Evolutionary conservation across 2,113 vertebrate genomes (phyloP).

Genomic region (Chiloscyllium plagiosum): DNA sequence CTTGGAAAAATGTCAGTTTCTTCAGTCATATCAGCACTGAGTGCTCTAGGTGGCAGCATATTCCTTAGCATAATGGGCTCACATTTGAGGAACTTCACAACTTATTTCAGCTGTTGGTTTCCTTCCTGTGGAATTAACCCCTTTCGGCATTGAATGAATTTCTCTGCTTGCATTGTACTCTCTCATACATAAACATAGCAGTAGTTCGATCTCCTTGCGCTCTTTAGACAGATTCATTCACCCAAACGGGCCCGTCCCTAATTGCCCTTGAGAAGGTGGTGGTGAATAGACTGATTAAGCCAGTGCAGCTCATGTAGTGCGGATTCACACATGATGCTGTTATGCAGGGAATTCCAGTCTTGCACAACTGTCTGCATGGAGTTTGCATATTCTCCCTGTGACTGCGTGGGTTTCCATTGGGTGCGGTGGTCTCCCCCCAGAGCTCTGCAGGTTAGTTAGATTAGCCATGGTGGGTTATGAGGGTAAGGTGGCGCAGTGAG

Average conservation of each 20-base stretch:
- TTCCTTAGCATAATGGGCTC: not conserved
- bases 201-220: not conserved
- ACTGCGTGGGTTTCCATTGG: too few species aligned
- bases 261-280: not conserved
- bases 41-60: slow-evolving; percentile 17
- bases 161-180: not conserved
- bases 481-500: too few species aligned
- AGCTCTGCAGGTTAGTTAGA: too few species aligned
- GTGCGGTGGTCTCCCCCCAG: too few species aligned
- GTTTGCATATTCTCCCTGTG: too few species aligned
- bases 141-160: not conserved
- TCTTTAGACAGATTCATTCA: not conserved
- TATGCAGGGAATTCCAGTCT: too few species aligned
- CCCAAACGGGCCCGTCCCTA: not conserved
- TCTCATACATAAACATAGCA: not conserved
- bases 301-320: too few species aligned
- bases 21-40: not conserved
- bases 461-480: too few species aligned
- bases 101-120: not conserved
- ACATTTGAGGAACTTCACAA: not conserved
- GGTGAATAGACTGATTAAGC: not conserved
- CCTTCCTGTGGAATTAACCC: not conserved
- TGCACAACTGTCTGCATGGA: too few species aligned
- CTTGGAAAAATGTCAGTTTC: not conserved
- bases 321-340: too few species aligned